Percentiles rank a stretch among this genome's conserved stretches.
phyloP scores from a whole-genome alignment of 1,140 invertebrate species.

The Heterodera carotae region DNA sequence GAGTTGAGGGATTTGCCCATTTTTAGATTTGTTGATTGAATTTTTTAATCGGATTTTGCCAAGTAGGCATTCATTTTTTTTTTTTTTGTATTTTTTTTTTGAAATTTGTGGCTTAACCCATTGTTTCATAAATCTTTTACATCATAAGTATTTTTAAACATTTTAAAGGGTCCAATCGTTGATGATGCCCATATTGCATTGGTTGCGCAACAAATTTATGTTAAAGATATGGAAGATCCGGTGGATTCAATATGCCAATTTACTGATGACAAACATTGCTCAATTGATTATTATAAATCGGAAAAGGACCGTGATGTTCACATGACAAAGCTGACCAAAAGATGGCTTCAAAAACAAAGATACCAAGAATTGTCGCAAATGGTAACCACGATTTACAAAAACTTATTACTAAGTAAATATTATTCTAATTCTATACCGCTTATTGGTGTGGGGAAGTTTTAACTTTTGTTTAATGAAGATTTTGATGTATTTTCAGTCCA shows the following conservation, averaged over 20 bases:
- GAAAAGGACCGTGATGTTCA: background rate
- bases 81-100: too few species aligned
- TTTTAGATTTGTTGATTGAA: too few species aligned
- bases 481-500: too few species aligned
- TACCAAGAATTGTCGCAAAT: background rate
- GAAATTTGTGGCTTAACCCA: too few species aligned
- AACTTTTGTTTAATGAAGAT: too few species aligned
- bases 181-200: background rate
- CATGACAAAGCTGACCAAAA: background rate
- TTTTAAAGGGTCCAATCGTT: background rate
- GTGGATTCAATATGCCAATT: background rate
- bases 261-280: background rate
- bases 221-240: background rate
- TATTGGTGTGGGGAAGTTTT: too few species aligned
- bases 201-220: background rate
- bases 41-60: too few species aligned
- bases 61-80: too few species aligned
- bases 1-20: too few species aligned
- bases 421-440: too few species aligned
- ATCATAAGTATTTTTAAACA: background rate
- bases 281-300: background rate
- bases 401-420: too few species aligned
- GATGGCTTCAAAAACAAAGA: background rate
- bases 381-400: background rate
- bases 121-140: too few species aligned